phyloP scores from a whole-genome alignment of 2,888 invertebrate genomes.

The Amphipyra tragopoginis region DNA sequence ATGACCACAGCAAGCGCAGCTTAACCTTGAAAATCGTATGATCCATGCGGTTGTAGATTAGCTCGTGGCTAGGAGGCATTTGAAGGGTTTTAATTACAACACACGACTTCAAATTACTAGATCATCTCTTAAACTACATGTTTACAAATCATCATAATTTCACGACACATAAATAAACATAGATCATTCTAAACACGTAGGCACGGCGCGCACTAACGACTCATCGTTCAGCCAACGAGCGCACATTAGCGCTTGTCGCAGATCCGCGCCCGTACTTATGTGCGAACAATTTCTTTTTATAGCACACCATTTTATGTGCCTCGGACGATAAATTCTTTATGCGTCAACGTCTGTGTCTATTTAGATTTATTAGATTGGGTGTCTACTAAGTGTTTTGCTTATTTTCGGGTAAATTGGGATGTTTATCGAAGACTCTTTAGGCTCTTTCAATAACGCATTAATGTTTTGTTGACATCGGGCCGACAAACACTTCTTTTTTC shows the following conservation, averaged over 20 bases:
- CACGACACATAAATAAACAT: neutral
- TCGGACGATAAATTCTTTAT: slow-evolving; percentile 49
- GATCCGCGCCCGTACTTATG: slow-evolving; percentile 16
- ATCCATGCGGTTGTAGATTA: too few species aligned
- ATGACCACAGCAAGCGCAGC: too few species aligned
- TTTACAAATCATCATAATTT: slow-evolving; percentile 4
- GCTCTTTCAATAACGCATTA: too few species aligned
- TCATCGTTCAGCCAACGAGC: slow-evolving; percentile 33
- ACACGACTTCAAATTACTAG: too few species aligned
- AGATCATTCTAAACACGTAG: slow-evolving; percentile 8
- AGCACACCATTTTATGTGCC: slow-evolving; percentile 29
- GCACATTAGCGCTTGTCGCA: slow-evolving; percentile 41
- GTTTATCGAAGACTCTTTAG: neutral
- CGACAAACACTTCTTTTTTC: too few species aligned
- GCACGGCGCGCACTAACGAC: slow-evolving; percentile 31
- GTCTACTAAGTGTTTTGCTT: neutral
- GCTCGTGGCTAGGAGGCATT: too few species aligned
- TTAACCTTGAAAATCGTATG: too few species aligned
- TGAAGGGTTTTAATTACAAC: too few species aligned
- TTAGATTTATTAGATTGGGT: slow-evolving; percentile 39
- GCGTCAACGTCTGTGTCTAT: slow-evolving; percentile 40
- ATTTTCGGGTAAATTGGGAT: neutral
- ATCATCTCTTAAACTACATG: neutral
- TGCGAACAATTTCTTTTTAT: slow-evolving; percentile 47
- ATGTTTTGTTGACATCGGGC: too few species aligned